Percentiles rank a stretch among this genome's conserved stretches.
phyloP scores from a whole-genome alignment of 2,797 vertebrate genomes.

The Limnodromus scolopaceus region DNA sequence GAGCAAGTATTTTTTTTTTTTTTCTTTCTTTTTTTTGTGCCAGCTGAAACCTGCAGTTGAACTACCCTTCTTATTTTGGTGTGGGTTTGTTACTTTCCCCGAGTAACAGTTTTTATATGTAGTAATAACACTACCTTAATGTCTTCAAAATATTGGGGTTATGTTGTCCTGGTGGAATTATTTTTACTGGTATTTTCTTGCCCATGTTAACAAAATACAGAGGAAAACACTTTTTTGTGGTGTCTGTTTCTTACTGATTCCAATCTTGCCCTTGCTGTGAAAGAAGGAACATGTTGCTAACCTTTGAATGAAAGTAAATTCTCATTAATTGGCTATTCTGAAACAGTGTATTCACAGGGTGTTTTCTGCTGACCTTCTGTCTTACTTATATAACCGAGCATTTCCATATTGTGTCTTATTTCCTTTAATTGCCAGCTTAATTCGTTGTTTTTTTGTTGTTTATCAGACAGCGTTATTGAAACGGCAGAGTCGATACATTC shows the following conservation, averaged over 20 bases:
- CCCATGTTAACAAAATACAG: background rate
- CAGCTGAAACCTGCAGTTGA: background rate
- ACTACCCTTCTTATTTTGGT: background rate
- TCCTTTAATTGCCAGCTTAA: background rate
- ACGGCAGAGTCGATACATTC: slow-evolving; percentile 89
- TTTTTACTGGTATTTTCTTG: background rate
- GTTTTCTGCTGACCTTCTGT: background rate
- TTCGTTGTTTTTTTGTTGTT: slow-evolving; percentile 14
- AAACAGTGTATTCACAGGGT: background rate
- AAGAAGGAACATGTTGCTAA: background rate
- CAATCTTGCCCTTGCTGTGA: background rate
- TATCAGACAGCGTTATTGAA: slow-evolving; percentile 88
- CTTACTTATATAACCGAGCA: background rate
- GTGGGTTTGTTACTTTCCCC: background rate
- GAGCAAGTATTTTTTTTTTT: background rate
- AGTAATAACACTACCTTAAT: background rate
- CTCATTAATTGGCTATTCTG: background rate
- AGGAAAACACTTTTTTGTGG: background rate
- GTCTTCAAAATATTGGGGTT: background rate
- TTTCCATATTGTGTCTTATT: background rate
- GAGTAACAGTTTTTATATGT: background rate
- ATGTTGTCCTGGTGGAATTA: background rate
- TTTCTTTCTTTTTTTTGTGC: background rate
- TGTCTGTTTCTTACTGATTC: background rate
- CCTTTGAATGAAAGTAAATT: background rate